Percentiles rank a stretch among this genome's conserved stretches.
Evolutionary conservation across 1,140 invertebrate species (phyloP).

Genomic region (Hypsibius dujardini): DNA sequence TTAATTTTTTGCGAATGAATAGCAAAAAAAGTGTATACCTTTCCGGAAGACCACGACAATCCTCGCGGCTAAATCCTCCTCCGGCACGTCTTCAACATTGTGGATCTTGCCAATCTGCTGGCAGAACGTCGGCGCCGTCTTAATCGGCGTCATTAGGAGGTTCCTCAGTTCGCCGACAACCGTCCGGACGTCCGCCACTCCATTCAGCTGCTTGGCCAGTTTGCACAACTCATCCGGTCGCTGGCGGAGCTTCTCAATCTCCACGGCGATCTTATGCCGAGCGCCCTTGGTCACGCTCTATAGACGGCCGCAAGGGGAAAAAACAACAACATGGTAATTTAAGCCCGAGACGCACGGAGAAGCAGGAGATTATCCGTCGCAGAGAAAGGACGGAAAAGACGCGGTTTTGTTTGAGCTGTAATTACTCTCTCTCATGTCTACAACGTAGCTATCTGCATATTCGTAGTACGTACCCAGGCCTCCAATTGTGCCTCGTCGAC

Average conservation of each 20-base stretch:
- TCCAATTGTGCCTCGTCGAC: slow-evolving; percentile 61
- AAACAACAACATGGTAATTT: slow-evolving; percentile 13
- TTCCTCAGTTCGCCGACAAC: slow-evolving; percentile 38
- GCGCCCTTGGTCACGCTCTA: slow-evolving; percentile 80
- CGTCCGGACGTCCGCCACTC: slow-evolving; percentile 34
- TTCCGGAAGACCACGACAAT: slow-evolving; percentile 30
- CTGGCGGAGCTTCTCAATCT: slow-evolving; percentile 66
- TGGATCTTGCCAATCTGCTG: slow-evolving; percentile 16
- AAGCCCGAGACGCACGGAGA: no score
- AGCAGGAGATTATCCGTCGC: no score
- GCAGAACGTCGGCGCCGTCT: slow-evolving; percentile 29
- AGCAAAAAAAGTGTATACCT: neutral
- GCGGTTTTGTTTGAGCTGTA: no score
- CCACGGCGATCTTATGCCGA: slow-evolving; percentile 72
- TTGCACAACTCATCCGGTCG: slow-evolving; percentile 41
- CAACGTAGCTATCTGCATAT: neutral
- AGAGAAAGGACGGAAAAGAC: no score
- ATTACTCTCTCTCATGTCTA: neutral
- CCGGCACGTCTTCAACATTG: slow-evolving; percentile 21
- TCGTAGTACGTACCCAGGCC: slow-evolving; percentile 34
- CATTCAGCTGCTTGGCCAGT: slow-evolving; percentile 31
- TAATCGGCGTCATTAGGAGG: slow-evolving; percentile 46
- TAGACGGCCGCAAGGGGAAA: slow-evolving; percentile 20
- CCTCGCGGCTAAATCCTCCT: slow-evolving; percentile 25
- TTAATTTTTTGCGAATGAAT: no score